Evolutionary conservation across 2,888 invertebrate genomes (phyloP).

Genomic region (Trachelus tabidus): DNA sequence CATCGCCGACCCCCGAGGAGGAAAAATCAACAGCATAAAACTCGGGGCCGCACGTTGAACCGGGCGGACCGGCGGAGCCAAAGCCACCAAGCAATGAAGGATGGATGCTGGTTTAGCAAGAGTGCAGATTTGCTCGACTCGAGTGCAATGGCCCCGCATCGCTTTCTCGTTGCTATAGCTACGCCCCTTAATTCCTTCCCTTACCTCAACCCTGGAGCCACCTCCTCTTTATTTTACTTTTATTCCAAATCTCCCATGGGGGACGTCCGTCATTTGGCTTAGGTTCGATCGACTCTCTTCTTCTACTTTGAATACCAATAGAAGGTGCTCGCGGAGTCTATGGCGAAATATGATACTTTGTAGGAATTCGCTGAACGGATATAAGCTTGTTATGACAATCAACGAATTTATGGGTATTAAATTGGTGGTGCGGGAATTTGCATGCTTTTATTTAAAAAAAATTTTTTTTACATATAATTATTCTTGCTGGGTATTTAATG

Average conservation of each 20-base stretch:
- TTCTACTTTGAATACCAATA: background rate
- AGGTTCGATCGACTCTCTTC: constrained; percentile 38
- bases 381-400: background rate
- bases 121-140: constrained; percentile 59
- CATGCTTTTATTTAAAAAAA: background rate
- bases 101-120: constrained; percentile 62
- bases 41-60: constrained; percentile 34
- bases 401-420: background rate
- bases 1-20: background rate
- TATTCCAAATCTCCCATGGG: constrained; percentile 52
- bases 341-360: background rate
- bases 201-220: constrained; percentile 13
- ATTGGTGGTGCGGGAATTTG: background rate
- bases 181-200: constrained; percentile 47
- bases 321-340: background rate
- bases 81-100: constrained; percentile 55
- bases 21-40: background rate
- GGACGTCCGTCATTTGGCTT: constrained; percentile 52
- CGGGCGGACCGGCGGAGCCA: constrained; percentile 41
- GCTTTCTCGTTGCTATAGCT: constrained; percentile 56
- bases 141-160: constrained; percentile 63
- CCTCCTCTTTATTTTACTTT: constrained; percentile 49
- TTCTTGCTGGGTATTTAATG: too few species aligned
- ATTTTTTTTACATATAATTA: too few species aligned
- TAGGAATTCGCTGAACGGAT: background rate